Percentiles rank a stretch among this genome's conserved stretches.
phyloP scores from a whole-genome alignment of 1,140 invertebrate species.

The Aphidius gifuensis region DNA sequence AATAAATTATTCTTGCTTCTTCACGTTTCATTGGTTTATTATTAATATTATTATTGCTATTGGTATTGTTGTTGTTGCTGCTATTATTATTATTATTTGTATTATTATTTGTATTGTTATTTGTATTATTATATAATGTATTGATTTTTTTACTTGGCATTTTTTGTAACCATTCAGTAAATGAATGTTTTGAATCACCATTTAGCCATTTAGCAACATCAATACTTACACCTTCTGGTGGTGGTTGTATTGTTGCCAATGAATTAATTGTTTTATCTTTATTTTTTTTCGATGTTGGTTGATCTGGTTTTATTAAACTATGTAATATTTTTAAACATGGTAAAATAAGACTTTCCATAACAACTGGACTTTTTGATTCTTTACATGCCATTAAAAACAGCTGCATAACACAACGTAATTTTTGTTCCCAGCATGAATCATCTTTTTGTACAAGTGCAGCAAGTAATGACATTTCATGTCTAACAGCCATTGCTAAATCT shows the following conservation, averaged over 20 bases:
- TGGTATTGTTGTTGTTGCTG: no score
- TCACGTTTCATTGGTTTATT: constrained; percentile 48
- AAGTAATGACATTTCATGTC: constrained; percentile 86
- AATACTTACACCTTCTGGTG: constrained; percentile 65
- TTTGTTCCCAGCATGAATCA: constrained; percentile 93
- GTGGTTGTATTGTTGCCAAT: constrained; percentile 54
- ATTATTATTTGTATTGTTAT: no score
- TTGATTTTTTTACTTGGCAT: constrained; percentile 52
- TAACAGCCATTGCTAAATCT: constrained; percentile 72
- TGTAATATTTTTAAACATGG: constrained; percentile 85
- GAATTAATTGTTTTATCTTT: constrained; percentile 61
- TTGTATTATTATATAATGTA: constrained; percentile 19
- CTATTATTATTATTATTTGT: no score
- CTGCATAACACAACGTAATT: constrained; percentile 84
- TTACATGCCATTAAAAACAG: constrained; percentile 76
- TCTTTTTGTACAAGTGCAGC: constrained; percentile 86
- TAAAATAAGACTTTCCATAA: constrained; percentile 74
- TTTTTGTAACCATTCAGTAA: constrained; percentile 66
- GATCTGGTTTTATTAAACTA: constrained; percentile 70
- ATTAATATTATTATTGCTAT: background rate
- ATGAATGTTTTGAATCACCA: constrained; percentile 71
- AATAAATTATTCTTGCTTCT: constrained; percentile 60
- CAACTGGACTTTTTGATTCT: constrained; percentile 67
- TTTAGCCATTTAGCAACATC: constrained; percentile 74
- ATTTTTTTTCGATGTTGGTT: constrained; percentile 58